Evolutionary conservation across 2,113 vertebrate species (phyloP), one percentile per base, ranked within the genome.

Genomic region (Lipophrys pholis): DNA sequence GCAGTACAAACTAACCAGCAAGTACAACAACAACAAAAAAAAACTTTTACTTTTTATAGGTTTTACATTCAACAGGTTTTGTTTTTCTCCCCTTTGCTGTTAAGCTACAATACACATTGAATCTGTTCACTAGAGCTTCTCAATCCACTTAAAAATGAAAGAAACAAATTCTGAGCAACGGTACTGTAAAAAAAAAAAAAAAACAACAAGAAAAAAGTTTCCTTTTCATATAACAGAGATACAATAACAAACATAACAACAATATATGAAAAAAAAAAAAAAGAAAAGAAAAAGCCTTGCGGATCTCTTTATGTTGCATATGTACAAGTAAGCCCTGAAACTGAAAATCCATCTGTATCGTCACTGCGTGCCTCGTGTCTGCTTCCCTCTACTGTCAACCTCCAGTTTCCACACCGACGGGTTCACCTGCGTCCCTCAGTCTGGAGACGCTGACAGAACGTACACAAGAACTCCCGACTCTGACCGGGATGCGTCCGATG

Each of bases 51-150:
- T 81, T 80, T 85, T 82, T 84, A 66, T 80, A 86, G 59, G 67
- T 89, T 91, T 91, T 94, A 94, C 93, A 94, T 94, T 93, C 92
- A 91, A 91, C 82, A 64, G 53, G 84, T 89, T 89, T 80, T 76
- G 50, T 80, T 87, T 86, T 83, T 79, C 76, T 73, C 87, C 79
- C 82, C 74, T 82, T 92, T 86, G 87, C 92, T 81, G 81, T 77
- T 80, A 90, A 88, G 82, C 86, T 86, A 91, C 90, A 89, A 93
- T 74, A 91, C 69, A 91, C 75, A 91, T 58, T 60, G 72, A 87
- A 89, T 88, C 81, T 87, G 69, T 86, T 90, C 84, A 90, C 84
- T 88, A 88, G 76, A 90, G 85, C 73, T 90, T 93, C 77, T 91
- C 66, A 82, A 87, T 81, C 49, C 48, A 83, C 65, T 79, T 83